phyloP scores from a whole-genome alignment of 37 sponge, comb jelly and placozoan species.

The Mnemiopsis leidyi region DNA sequence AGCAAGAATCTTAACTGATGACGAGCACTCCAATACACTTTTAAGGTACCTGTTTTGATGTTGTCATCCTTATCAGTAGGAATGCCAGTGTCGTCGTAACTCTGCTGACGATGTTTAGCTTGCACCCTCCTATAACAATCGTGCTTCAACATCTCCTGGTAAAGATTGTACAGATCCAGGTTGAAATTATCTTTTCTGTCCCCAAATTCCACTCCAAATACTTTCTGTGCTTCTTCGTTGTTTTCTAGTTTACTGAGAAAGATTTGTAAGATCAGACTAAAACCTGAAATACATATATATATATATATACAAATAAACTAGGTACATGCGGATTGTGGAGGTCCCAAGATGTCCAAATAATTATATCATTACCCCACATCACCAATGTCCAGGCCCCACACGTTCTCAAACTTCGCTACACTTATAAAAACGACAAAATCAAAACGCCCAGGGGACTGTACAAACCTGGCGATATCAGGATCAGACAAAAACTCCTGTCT shows the following conservation, averaged over 20 bases:
- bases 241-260: neutral
- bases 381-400: too few relatives aligned
- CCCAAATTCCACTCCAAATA: constrained; percentile 18
- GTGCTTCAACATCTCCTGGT: neutral
- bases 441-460: too few relatives aligned
- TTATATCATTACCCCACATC: too few relatives aligned
- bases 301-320: too few relatives aligned
- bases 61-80: neutral
- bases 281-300: too few relatives aligned
- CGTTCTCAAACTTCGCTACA: too few relatives aligned
- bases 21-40: too few relatives aligned
- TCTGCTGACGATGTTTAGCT: neutral
- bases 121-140: neutral
- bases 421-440: too few relatives aligned
- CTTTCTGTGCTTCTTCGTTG: neutral
- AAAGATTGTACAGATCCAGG: neutral
- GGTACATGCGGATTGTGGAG: too few relatives aligned
- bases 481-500: neutral
- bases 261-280: too few relatives aligned
- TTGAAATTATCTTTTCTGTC: constrained; percentile 40
- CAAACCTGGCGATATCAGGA: neutral
- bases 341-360: too few relatives aligned
- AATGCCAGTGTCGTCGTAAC: neutral
- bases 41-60: neutral
- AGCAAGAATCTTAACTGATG: too few relatives aligned